Evolutionary conservation across 1,140 invertebrate genomes (phyloP), one percentile per base, ranked within the genome.

Genomic region (Drosophila lowei): DNA sequence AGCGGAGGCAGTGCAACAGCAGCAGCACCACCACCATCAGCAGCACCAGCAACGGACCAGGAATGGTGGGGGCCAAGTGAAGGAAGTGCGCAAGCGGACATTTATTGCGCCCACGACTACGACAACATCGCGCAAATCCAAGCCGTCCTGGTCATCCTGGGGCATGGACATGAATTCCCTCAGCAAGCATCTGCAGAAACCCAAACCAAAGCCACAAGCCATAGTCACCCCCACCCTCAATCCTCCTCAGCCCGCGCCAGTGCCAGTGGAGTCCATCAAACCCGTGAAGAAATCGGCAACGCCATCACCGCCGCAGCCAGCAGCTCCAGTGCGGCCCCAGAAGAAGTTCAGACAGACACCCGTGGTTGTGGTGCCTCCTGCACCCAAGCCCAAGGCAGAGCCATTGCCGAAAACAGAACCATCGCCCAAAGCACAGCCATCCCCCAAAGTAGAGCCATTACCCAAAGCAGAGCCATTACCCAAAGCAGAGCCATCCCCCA

Each of bases 111-210:
- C 41, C 25, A 46, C 41, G 3, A 50, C 48, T 41, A 30, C 64
- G 23, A 43, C 41, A 3, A 48, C 48, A 38, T 28, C 64, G 23
- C 58, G 55, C 1, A 88, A 79, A 21, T 43, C 76, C 8, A 89
- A 90, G 21, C 56, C 52, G 2, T 49, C 67, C 6, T 89, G 81
- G 86, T 67, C 72, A 9, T 16, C 72, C 5, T 89, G 86, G 86
- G 72, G 67, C 54, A 73, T 88, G 79, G 72, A 89, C 13, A 63
- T 77, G 38, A 63, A 77, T 50, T 59, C 34, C 8, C 38, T 71
- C 2, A 76, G 65, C 41, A 60, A 76, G 44, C 54, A 77, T 25
- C n/a, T 67, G 34, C 65, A 78, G 28, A 61, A 55, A n/a, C 13
- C 48, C 8, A 67, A 63, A 50, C 62, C 25, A 79, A 86, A 66